Percentiles rank a stretch among this genome's conserved stretches.
phyloP scores from a whole-genome alignment of 2,888 invertebrate genomes.

The Azorinus chamasolen region DNA sequence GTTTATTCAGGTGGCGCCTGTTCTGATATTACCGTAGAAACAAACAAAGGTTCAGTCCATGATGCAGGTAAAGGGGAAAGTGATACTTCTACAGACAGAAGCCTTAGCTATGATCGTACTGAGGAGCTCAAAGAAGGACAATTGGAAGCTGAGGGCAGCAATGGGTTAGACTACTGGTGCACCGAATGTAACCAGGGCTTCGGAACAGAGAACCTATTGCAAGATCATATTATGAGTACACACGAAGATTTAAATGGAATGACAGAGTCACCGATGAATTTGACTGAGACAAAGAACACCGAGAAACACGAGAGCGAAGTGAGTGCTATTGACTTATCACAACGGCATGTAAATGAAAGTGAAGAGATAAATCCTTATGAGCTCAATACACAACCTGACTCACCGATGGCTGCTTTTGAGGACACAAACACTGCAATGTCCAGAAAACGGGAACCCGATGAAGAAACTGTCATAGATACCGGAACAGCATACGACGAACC shows the following conservation, averaged over 20 bases:
- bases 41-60: neutral
- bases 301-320: too few species aligned
- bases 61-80: neutral
- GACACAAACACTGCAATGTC: too few species aligned
- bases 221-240: constrained; percentile 68
- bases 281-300: too few species aligned
- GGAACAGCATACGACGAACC: too few species aligned
- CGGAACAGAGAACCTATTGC: constrained; percentile 68
- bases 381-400: neutral
- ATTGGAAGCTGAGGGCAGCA: constrained; percentile 3
- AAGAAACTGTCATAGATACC: too few species aligned
- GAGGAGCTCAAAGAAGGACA: constrained; percentile 16
- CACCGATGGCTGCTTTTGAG: neutral
- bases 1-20: neutral
- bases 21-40: neutral
- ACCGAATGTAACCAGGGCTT: constrained; percentile 78
- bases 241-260: constrained; percentile 61
- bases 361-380: constrained; percentile 1
- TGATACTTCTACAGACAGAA: constrained; percentile 19
- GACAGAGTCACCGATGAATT: neutral
- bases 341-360: neutral
- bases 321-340: neutral
- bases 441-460: too few species aligned
- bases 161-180: constrained; percentile 75
- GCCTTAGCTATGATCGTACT: constrained; percentile 33